Base-by-base conservation (phyloP, 2,888 invertebrate species). In the Monoplex corrugatus region DNA sequence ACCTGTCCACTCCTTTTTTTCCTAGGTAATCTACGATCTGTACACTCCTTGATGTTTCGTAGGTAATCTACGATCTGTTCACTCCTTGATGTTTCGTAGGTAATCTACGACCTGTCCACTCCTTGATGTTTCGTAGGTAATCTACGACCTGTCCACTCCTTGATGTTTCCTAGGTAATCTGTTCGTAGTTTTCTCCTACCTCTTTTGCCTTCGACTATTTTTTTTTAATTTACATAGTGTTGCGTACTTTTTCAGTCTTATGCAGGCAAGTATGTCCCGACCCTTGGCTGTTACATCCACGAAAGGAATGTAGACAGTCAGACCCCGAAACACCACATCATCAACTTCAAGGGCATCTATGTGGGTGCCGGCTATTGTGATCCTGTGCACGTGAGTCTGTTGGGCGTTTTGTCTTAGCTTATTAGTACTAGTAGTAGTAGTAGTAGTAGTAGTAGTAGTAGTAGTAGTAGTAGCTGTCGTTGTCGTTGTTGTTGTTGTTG, bases 261-360 rank as follows among this genome's bases (percentile, higher is more conserved):
- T 94, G 94, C 95, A 94, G 96, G 98, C 0, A 97, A 97, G 95
- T 97, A 97, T 95, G 97, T 97, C 0, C 98, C 98, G 0, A 98
- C 98, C 0, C 95, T 98, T 13, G 94, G 95, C 8, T 94, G 95
- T 89, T 94, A 94, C 89, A 96, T 94, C 82, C 95, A 94, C 91
- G 87, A 84, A 19, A 91, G 92, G 82, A 94, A 93, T 86, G 88
- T 32, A 28, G 72, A 92, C 32, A 91, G 92, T 35, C 57, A 92
- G 19, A 92, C 93, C 63, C 83, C 83, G 0, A 32, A 32, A 6
- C 45, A 44, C 38, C 44, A 86, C 28, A 1, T 19, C 23, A 94
- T 95, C 23, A 94, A 94, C 87, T 91, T 95, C 68, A 93, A 92
- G 82, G 96, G 96, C 0, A 91, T 95, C 88, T 95, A 95, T 16